These are phyloP conservation scores for Drosophila algonquin DNA, from an alignment of 2,888 invertebrate genomes.

Conservation along the genomic window DNA sequence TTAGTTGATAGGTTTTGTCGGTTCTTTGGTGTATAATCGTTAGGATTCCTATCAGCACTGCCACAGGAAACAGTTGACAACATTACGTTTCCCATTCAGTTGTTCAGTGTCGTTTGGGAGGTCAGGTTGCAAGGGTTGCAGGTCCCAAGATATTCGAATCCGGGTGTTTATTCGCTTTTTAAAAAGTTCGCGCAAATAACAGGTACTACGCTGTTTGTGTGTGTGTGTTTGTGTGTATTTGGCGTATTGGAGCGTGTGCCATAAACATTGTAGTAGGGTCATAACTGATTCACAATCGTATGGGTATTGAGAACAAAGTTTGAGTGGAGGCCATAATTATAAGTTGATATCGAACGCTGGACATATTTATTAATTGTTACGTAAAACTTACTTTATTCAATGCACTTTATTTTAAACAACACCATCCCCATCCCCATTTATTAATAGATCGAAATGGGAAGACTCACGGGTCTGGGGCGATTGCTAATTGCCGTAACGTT, in stretches of 20 bases:
- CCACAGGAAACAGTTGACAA: conserved; percentile 14
- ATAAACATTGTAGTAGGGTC: not conserved
- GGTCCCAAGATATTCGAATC: conserved; percentile 16
- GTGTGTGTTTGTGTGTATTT: not conserved
- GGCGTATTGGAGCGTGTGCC: not conserved
- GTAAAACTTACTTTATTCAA: conserved; percentile 26
- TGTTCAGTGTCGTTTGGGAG: conserved; percentile 9
- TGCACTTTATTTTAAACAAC: not conserved
- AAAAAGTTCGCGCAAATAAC: not conserved
- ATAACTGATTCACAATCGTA: not conserved
- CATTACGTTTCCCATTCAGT: conserved; percentile 46
- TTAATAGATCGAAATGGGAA: conserved; percentile 40
- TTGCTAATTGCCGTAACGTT: conserved; percentile 93
- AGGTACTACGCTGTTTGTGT: conserved; percentile 4
- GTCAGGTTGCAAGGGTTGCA: conserved; percentile 15
- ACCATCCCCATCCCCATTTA: conserved; percentile 61
- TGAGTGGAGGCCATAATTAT: conserved; percentile 35
- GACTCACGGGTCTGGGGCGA: conserved; percentile 85
- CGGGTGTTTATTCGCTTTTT: not conserved
- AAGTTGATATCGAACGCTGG: conserved; percentile 34
- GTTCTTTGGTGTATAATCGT: conserved; percentile 21
- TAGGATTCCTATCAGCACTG: conserved; percentile 27
- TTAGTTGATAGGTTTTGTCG: conserved; percentile 28
- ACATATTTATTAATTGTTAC: conserved; percentile 45
- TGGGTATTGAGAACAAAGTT: conserved; percentile 34